phyloP scores from a whole-genome alignment of 2,888 invertebrate species.

The Alcis repandata region DNA sequence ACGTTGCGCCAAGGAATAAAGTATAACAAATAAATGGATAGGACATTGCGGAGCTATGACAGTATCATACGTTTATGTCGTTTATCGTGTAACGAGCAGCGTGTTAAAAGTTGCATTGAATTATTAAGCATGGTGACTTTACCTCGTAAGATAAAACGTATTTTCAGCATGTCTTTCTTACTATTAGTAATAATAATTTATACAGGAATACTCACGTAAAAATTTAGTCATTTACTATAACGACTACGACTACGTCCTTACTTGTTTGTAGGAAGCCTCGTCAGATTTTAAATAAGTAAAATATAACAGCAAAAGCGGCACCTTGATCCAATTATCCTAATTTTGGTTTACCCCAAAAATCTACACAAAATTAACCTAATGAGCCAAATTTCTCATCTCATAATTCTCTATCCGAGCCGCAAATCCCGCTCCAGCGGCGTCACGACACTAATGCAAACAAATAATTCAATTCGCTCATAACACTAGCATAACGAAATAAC shows the following conservation, averaged over 20 bases:
- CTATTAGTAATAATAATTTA: too few species aligned
- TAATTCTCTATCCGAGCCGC: constrained; percentile 27
- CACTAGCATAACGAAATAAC: constrained; percentile 56
- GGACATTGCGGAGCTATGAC: too few species aligned
- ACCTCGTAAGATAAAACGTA: too few species aligned
- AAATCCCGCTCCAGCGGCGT: constrained; percentile 40
- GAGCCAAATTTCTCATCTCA: constrained; percentile 20
- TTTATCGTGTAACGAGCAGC: too few species aligned
- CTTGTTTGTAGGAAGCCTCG: too few species aligned
- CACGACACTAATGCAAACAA: constrained; percentile 45
- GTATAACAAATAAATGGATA: neutral
- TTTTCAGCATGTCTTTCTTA: too few species aligned
- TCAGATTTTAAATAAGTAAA: neutral
- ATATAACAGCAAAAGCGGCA: neutral
- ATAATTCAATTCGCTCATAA: constrained; percentile 58
- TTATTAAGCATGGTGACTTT: too few species aligned
- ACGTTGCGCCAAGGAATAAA: neutral
- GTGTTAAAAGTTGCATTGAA: too few species aligned
- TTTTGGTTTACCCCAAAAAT: neutral
- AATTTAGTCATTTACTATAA: too few species aligned
- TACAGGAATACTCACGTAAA: too few species aligned
- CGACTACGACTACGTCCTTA: too few species aligned
- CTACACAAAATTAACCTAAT: constrained; percentile 19
- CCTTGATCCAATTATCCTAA: neutral
- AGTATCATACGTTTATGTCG: too few species aligned